These are phyloP conservation scores for Salvelinus alpinus DNA, from an alignment of 2,113 vertebrate genomes.

Conservation along the genomic window DNA sequence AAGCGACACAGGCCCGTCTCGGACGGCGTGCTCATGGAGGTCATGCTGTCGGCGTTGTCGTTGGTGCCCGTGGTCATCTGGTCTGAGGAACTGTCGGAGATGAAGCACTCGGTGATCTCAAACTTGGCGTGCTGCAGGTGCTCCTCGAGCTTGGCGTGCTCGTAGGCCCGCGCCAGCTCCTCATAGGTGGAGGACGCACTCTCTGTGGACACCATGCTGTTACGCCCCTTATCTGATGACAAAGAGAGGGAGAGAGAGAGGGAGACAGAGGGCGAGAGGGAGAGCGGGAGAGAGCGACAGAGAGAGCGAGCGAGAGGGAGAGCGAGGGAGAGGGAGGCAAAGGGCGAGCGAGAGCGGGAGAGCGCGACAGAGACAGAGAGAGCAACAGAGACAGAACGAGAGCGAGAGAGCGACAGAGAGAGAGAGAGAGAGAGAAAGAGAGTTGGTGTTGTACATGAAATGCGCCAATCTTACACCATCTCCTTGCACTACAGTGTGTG, in stretches of 20 bases:
- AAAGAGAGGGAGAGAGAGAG: background rate
- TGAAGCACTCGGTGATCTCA: slow-evolving; percentile 97
- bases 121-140: slow-evolving; percentile 96
- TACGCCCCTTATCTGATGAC: slow-evolving; percentile 87
- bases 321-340: background rate
- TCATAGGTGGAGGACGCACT: slow-evolving; percentile 95
- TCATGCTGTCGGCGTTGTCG: slow-evolving; percentile 94
- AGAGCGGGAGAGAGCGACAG: background rate
- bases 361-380: fast-evolving
- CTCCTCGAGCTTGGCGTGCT: slow-evolving; percentile 94
- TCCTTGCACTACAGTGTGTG: no score
- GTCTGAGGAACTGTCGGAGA: slow-evolving; percentile 93
- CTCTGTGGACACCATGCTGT: slow-evolving; percentile 99
- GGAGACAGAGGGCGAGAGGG: fast-evolving
- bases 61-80: slow-evolving; percentile 98
- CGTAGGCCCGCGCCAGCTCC: slow-evolving; percentile 91
- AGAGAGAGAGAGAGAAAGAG: background rate
- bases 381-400: background rate
- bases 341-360: background rate
- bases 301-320: background rate
- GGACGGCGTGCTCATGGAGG: slow-evolving; percentile 96
- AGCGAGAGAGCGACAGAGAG: fast-evolving
- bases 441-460: no score
- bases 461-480: no score
- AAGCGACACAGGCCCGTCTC: slow-evolving; percentile 98